These are phyloP conservation scores for Myzus persicae DNA, from an alignment of 1,140 invertebrate species.

Conservation along the genomic window DNA sequence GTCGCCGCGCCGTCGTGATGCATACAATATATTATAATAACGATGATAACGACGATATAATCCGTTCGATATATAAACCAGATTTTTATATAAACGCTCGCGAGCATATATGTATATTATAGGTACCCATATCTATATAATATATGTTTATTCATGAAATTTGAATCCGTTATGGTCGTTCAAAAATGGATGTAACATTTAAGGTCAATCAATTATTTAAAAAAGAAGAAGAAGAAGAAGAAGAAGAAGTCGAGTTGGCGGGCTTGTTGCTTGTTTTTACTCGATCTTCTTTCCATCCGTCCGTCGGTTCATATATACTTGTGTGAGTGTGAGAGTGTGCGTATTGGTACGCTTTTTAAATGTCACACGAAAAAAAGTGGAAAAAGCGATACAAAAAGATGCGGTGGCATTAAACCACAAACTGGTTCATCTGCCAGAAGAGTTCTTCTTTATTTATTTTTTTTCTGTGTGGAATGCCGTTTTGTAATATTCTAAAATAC, in stretches of 20 bases:
- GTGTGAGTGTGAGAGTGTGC: background rate
- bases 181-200: conserved; percentile 38
- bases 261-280: background rate
- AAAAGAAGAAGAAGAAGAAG: conserved; percentile 3
- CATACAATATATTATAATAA: conserved; percentile 14
- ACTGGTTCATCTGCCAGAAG: conserved; percentile 53
- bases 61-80: conserved; percentile 41
- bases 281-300: background rate
- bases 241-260: conserved; percentile 7
- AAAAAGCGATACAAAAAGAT: conserved; percentile 53
- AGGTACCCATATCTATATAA: background rate
- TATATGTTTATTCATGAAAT: conserved; percentile 40
- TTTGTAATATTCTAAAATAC: conserved; percentile 52
- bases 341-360: conserved; percentile 44
- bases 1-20: background rate
- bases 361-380: conserved; percentile 39
- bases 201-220: conserved; percentile 52
- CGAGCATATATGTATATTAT: background rate
- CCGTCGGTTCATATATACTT: background rate
- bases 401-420: conserved; percentile 56
- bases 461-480: conserved; percentile 40
- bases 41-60: conserved; percentile 23
- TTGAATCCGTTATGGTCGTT: conserved; percentile 20
- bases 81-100: background rate
- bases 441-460: conserved; percentile 27